Base-by-base conservation (phyloP, 2,113 vertebrate species). In the Perca schrenkii region DNA sequence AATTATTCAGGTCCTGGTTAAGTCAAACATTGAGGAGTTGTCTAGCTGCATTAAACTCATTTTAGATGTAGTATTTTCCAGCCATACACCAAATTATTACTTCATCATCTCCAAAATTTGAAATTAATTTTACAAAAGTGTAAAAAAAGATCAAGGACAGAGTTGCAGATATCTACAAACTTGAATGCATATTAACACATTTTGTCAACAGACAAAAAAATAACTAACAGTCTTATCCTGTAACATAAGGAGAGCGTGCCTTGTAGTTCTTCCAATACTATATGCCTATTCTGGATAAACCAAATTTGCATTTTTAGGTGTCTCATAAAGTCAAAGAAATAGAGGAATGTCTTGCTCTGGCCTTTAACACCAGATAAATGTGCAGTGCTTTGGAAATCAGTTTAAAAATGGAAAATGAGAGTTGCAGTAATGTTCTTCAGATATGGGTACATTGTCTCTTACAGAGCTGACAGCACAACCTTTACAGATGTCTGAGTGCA, bases 381-480 rank as follows among this genome's bases (percentile, higher is more conserved):
- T 57, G 67, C 28, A 69, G 4, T 22, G 47, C 28, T 25, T 47
- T 74, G 25, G 49, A 70, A 58, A 79, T 66, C 22, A 50, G 31
- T 72, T 63, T 28, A 13, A 60, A 86, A 74, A 74, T n/a, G 57
- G 13, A 36, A 67, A 70, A 60, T 57, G 31, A 56, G 8, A 73
- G 57, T n/a, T 82, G 11, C 11, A 62, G 36, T 49, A 50, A 58
- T 40, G 12, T 65, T 74, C 52, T 72, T 62, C 46, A 25, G 0
- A 67, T 47, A 40, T 31, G 17, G 49, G 21, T 19, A 58, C 15
- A 71, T 57, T 79, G 74, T 83, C 28, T 74, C 69, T 25, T 21
- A 28, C 17, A 63, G 43, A 64, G 17, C 31, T 72, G 31, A 80
- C 67, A 74, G 57, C 60, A 77, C 57, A 89, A 76, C 61, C 70